Evolutionary conservation across 2,888 invertebrate genomes (phyloP), one percentile per base, ranked within the genome.

Genomic region (Phytoseiulus persimilis): DNA sequence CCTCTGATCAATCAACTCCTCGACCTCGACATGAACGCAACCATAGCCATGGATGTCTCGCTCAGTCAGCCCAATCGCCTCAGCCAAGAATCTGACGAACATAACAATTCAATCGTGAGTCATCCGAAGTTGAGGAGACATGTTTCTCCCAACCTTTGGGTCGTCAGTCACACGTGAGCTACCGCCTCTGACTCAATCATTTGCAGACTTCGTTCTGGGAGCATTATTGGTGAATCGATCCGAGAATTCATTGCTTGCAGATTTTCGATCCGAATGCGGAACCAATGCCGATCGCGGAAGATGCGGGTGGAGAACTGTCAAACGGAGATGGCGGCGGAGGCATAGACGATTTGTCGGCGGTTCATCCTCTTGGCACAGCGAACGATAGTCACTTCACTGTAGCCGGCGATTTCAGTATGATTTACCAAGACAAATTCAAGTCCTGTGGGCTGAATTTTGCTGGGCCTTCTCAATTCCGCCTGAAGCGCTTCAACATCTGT

Each of bases 181-280:
- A n/a, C n/a, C n/a, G n/a, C n/a, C n/a, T n/a, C n/a, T n/a, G n/a
- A n/a, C n/a, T n/a, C n/a, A n/a, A 46, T 46, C 46, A 65, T 14
- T 1, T 65, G 28, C 65, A 14, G 5, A 18, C 2, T 65, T 65
- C 65, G 65, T 23, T 2, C 2, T 65, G 5, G 65, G 2, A 65
- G 9, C 1, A 65, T 23, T 28, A 65, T 6, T 2, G 5, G 11
- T 28, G 65, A 14, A 46, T 14, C 46, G 46, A 46, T 14, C 46
- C 46, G 46, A 14, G 14, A 46, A 46, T 46, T 46, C 14, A 46
- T 46, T 46, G 46, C 14, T 18, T 65, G 18, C 87, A 87, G 87
- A n/a, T 87, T n/a, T 87, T 87, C 31, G 87, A 87, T 14, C 87
- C 87, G n/a, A 31, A 87, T n/a, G 87, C 87, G n/a, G 87, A 87